These are phyloP conservation scores for Sebastes fasciatus DNA, from an alignment of 2,113 vertebrate species.

Conservation along the genomic window DNA sequence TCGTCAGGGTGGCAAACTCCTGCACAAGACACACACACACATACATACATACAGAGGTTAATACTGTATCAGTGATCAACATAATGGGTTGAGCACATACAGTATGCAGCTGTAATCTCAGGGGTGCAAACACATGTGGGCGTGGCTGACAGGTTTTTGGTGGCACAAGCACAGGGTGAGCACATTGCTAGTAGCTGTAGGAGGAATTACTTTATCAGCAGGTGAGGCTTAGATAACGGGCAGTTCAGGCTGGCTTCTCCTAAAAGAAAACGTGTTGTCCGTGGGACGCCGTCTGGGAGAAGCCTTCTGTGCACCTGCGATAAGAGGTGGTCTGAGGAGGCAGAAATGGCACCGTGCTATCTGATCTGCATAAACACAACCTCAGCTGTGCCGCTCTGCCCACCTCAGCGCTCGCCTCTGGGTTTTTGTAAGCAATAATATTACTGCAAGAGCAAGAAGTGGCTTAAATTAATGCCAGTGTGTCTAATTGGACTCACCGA, in stretches of 20 bases:
- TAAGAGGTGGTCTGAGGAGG: conserved; percentile 35
- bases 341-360: conserved; percentile 17
- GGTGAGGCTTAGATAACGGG: conserved; percentile 32
- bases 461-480: background rate
- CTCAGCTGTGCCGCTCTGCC: conserved; percentile 18
- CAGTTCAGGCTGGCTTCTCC: conserved; percentile 11
- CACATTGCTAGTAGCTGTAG: background rate
- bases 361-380: conserved; percentile 43
- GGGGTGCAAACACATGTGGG: background rate
- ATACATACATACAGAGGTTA: conserved; percentile 54
- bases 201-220: conserved; percentile 29
- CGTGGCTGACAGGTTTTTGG: conserved; percentile 1
- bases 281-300: conserved; percentile 20
- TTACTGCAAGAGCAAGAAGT: background rate
- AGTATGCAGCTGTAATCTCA: background rate
- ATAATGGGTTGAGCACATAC: conserved; percentile 12
- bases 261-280: conserved; percentile 15
- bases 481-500: background rate
- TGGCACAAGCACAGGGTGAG: conserved; percentile 16
- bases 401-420: conserved; percentile 6
- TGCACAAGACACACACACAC: conserved; percentile 72
- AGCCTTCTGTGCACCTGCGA: conserved; percentile 33
- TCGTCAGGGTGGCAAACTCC: conserved; percentile 97
- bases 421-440: background rate
- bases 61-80: conserved; percentile 23